Conservation (phyloP, 2,888 invertebrate species). For the Steinernema carpocapsae region DNA sequence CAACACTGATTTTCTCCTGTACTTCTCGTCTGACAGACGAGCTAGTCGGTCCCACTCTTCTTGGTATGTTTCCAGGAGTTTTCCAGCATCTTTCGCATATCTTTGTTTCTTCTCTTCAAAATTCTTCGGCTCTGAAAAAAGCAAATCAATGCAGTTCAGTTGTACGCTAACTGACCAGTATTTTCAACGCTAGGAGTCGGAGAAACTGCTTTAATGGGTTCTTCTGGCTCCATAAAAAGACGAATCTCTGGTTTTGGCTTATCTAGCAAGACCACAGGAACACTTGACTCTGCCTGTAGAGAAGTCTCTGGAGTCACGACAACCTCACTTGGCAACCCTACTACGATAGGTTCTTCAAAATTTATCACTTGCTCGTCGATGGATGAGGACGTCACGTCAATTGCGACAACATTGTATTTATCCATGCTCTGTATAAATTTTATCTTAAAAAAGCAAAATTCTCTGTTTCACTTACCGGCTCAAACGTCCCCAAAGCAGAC, state of each 20-base stretch:
- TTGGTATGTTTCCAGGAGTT: constrained; percentile 66
- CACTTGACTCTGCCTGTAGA: not conserved
- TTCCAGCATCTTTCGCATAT: constrained; percentile 63
- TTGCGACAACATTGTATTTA: constrained; percentile 48
- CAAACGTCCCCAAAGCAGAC: no score
- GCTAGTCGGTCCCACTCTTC: constrained; percentile 67
- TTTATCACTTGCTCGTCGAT: constrained; percentile 41
- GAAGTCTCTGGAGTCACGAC: no score
- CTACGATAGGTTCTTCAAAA: constrained; percentile 42
- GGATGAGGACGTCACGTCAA: constrained; percentile 48
- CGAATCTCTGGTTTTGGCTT: not conserved
- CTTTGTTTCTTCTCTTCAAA: constrained; percentile 66
- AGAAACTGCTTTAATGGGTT: no score
- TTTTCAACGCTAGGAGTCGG: not conserved
- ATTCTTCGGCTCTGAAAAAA: constrained; percentile 23
- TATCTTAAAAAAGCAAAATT: no score
- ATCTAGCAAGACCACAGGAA: not conserved
- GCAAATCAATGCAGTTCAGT: not conserved
- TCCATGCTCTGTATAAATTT: constrained; percentile 38
- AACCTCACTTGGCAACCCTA: no score
- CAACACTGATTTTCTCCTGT: not conserved
- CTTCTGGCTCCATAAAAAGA: not conserved
- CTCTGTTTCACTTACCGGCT: no score
- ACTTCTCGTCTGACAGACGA: constrained; percentile 46
- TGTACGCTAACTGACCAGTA: not conserved